phyloP scores from a whole-genome alignment of 2,797 vertebrate genomes.

The Megalops cyprinoides region DNA sequence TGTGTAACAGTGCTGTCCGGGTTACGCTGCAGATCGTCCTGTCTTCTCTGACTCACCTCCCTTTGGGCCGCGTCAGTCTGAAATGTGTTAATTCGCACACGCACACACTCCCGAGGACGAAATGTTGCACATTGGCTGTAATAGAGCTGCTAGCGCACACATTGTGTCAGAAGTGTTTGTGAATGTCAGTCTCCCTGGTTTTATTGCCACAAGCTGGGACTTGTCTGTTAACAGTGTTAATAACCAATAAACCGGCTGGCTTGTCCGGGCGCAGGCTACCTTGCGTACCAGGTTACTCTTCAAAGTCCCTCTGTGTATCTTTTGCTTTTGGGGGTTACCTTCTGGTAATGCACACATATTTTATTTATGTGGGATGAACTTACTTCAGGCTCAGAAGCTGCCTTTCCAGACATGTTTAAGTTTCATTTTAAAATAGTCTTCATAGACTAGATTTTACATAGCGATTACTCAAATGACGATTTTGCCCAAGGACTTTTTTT shows the following conservation, averaged over 20 bases:
- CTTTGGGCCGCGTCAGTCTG: too few relatives aligned
- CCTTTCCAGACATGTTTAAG: not conserved
- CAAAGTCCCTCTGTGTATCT: slow-evolving; percentile 13
- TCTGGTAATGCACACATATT: not conserved
- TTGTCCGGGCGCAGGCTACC: slow-evolving; percentile 39
- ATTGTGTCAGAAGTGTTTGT: not conserved
- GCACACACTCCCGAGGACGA: too few relatives aligned
- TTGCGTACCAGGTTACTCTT: slow-evolving; percentile 30
- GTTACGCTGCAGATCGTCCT: not conserved
- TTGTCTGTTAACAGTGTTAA: slow-evolving; percentile 52
- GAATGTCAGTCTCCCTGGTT: slow-evolving; percentile 3
- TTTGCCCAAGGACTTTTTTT: not conserved
- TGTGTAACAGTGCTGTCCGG: not conserved
- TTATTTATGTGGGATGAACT: not conserved
- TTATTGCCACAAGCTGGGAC: slow-evolving; percentile 33
- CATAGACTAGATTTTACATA: slow-evolving; percentile 15
- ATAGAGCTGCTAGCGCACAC: not conserved
- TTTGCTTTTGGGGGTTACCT: not conserved
- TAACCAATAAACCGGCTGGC: slow-evolving; percentile 50
- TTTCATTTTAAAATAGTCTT: not conserved
- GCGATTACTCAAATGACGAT: slow-evolving; percentile 21
- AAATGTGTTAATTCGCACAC: too few relatives aligned
- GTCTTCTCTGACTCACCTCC: not conserved
- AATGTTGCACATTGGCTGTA: not conserved
- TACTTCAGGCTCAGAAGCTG: slow-evolving; percentile 9